phyloP scores from a whole-genome alignment of 2,113 vertebrate genomes.

The Callorhinus ursinus region DNA sequence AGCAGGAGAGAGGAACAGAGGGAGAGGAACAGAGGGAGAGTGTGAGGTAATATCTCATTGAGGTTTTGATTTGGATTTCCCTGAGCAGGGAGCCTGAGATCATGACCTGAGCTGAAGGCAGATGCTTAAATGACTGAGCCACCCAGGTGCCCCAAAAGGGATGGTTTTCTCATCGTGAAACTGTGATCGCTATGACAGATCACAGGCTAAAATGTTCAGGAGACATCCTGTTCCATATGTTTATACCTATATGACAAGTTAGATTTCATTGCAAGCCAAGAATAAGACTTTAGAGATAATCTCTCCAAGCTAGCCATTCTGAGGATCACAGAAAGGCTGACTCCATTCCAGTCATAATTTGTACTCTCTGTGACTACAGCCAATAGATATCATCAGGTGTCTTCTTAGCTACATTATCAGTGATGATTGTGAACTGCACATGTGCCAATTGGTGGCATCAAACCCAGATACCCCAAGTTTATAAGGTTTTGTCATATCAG shows the following conservation, averaged over 20 bases:
- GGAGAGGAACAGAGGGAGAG: not conserved
- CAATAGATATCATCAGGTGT: not conserved
- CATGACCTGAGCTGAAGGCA: not conserved
- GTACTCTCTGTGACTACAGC: not conserved
- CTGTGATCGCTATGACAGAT: not conserved
- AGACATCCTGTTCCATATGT: not conserved
- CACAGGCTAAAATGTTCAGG: not conserved
- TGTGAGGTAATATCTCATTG: no score
- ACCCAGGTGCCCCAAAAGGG: not conserved
- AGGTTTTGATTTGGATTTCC: no score
- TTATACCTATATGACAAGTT: not conserved
- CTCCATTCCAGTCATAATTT: not conserved
- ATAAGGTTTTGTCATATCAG: not conserved
- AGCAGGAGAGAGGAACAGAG: not conserved
- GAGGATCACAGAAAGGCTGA: not conserved
- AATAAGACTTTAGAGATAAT: not conserved
- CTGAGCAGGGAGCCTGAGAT: not conserved
- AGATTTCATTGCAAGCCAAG: not conserved
- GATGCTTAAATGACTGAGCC: not conserved
- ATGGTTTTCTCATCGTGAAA: not conserved
- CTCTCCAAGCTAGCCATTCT: not conserved
- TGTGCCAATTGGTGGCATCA: not conserved
- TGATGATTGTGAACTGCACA: not conserved
- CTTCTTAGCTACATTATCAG: not conserved
- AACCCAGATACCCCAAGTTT: not conserved